phyloP scores from a whole-genome alignment of 1,140 invertebrate genomes.

The Hestina assimilis region DNA sequence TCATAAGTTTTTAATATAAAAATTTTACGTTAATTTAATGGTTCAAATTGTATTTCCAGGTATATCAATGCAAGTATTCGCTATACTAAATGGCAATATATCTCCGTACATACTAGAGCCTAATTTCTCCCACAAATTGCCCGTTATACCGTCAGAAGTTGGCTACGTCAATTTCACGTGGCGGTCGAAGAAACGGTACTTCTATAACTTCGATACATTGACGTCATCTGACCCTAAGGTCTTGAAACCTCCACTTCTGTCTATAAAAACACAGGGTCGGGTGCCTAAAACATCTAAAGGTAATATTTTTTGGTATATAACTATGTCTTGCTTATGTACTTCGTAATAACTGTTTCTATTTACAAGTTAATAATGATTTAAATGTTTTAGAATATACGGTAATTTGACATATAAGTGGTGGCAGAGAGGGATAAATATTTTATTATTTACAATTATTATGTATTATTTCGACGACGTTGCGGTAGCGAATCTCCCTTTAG shows the following conservation, averaged over 20 bases:
- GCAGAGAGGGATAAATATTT: no score
- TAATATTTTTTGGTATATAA: slow-evolving; percentile 49
- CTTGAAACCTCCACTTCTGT: slow-evolving; percentile 90
- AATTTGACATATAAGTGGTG: no score
- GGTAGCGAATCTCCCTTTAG: no score
- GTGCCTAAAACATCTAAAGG: slow-evolving; percentile 91
- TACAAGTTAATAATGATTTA: no score
- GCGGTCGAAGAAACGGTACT: slow-evolving; percentile 92
- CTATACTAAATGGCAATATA: slow-evolving; percentile 91
- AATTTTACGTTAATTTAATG: no score
- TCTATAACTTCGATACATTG: slow-evolving; percentile 91
- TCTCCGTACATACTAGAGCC: slow-evolving; percentile 91
- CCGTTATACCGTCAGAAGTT: slow-evolving; percentile 93
- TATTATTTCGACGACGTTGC: no score
- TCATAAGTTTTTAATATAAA: no score
- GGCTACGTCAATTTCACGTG: slow-evolving; percentile 95
- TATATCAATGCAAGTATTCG: slow-evolving; percentile 92
- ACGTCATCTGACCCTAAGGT: slow-evolving; percentile 91
- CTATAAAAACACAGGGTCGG: slow-evolving; percentile 89
- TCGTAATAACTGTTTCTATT: not conserved
- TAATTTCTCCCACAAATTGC: slow-evolving; percentile 92
- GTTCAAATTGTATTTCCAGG: slow-evolving; percentile 78
- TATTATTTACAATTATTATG: no score
- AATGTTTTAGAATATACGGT: no score
- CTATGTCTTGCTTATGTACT: not conserved